Evolutionary conservation across 2,113 vertebrate genomes (phyloP), one percentile per base, ranked within the genome.

Genomic region (Psittacus erithacus): DNA sequence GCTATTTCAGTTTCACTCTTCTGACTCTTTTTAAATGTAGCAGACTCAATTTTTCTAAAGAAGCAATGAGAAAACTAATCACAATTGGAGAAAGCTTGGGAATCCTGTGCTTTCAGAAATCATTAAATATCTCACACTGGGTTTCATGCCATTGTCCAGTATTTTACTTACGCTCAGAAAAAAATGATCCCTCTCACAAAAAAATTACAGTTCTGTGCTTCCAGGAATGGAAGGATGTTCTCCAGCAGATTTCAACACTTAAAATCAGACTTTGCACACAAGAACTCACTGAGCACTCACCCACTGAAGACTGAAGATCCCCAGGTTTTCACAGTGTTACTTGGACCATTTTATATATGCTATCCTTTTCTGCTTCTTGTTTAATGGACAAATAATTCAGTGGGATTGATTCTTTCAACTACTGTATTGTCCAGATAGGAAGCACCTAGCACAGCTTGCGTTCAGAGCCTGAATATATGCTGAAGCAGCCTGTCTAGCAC

Each of bases 41-140:
- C 84, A 35, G 94, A 96, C 73, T 95, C 95, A 53, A 95, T 84
- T 90, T 95, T 97, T 95, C 99, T 99, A 31, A 67, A 79, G 13
- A 83, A 86, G n/a, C 10, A 90, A 35, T 1, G 5, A 53, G 50
- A 84, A 87, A 64, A 46, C 24, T 52, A n/a, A 18, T 11, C 6
- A 4, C 22, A 71, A 25, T 0, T 83, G 64, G 15, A 90, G 13
- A 86, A 90, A 90, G 11, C 22, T 23, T 67, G 14, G 38, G 24
- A 11, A 64, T 41, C 71, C 75, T 7, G 1, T 68, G 43, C 57
- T 62, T 81, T 70, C 38, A 38, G 27, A 67, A 86, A 59, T 12
- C 12, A 53, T 22, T 31, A 33, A 79, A 11, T 63, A 55, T 39
- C 59, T 85, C 29, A 25, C 13, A 31, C 17, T 33, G 39, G 9